Base-by-base conservation (phyloP, 2,888 invertebrate species). In the Mimas tiliae region DNA sequence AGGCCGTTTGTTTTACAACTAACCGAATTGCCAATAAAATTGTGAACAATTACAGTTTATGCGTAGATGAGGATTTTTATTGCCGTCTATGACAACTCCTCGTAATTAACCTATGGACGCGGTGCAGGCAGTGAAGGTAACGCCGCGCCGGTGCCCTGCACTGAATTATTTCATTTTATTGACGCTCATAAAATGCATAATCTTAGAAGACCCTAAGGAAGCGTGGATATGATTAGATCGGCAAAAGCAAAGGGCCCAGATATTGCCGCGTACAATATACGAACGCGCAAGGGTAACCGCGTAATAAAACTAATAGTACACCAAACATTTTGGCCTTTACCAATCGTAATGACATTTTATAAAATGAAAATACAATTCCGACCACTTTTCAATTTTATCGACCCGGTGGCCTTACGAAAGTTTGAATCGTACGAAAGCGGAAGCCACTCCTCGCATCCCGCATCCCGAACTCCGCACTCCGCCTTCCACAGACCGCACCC, bases 301-400 rank as follows among this genome's bases (percentile, higher is more conserved):
- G 81, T 88, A 84, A 92, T 92, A 88, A 90, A 92, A 87, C 83
- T 85, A 87, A 88, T 89, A n/a, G n/a, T n/a, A 87, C 83, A 82
- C 84, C 81, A 86, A 87, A 85, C 82, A 80, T 69, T 83, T 72
- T 86, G 90, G 86, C 90, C 90, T 93, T 84, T 84, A 81, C 79
- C 73, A 79, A 74, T 80, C 77, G 76, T 86, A 85, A 86, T 85
- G 82, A 88, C 83, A 82, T 85, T 81, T 80, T 69, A 79, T 80
- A n/a, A n/a, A n/a, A 76, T 79, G 81, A 88, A 87, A 89, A 86
- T 78, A 86, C 83, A 84, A 84, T 88, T 84, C 80, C 75, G 79
- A 84, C 80, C 81, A 81, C 85, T 88, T 90, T 88, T 89, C 82
- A 87, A 88, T 88, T 90, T 91, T 89, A 91, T 88, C 81, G 85